Evolutionary conservation across 1,140 invertebrate species (phyloP).

Genomic region (Melanaphis sacchari): DNA sequence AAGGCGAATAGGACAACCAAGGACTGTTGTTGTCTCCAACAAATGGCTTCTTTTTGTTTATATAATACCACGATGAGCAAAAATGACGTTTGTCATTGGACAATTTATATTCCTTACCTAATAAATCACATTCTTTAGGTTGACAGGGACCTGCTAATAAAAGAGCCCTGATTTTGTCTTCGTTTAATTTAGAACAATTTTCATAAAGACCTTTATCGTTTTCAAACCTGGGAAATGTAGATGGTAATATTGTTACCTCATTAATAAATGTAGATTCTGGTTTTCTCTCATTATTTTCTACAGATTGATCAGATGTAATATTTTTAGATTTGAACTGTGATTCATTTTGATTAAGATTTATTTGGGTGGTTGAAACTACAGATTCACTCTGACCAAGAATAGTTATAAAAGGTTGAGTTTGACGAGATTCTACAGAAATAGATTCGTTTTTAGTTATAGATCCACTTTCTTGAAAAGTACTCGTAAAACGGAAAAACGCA

Average conservation of each 20-base stretch:
- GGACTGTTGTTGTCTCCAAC: neutral
- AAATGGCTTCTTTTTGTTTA: neutral
- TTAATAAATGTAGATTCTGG: neutral
- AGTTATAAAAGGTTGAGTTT: neutral
- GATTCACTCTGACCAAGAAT: neutral
- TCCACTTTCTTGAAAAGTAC: neutral
- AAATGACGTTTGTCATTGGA: neutral
- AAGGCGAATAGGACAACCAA: slow-evolving; percentile 29
- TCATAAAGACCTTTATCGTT: slow-evolving; percentile 40
- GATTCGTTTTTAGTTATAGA: neutral
- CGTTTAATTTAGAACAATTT: neutral
- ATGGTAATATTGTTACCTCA: neutral
- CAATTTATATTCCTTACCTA: neutral
- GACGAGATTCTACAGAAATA: slow-evolving; percentile 7
- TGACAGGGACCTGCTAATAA: slow-evolving; percentile 30
- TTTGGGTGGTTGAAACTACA: neutral
- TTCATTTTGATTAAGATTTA: slow-evolving; percentile 1
- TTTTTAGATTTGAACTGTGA: neutral
- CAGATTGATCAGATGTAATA: neutral
- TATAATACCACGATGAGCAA: neutral
- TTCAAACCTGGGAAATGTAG: neutral
- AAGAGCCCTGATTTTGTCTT: neutral
- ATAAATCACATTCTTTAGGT: slow-evolving; percentile 34
- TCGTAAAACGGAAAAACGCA: neutral
- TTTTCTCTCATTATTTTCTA: neutral